A percentile compares a stretch with the other conserved stretches of the same genome.
Evolutionary conservation across 2,113 vertebrate species (phyloP).

Genomic region (Notothenia rossii): DNA sequence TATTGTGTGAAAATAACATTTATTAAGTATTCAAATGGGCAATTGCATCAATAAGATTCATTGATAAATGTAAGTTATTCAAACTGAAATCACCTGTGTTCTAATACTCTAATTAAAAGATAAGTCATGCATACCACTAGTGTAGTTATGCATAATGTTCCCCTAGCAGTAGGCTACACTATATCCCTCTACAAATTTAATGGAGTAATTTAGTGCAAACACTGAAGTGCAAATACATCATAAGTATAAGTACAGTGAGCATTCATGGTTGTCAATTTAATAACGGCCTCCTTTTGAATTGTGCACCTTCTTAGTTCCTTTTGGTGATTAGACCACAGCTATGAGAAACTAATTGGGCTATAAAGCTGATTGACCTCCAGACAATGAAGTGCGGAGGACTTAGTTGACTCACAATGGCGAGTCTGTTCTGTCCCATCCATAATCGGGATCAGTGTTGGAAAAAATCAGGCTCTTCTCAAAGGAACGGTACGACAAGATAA

Average conservation of each 20-base stretch:
- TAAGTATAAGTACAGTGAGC: too few relatives aligned
- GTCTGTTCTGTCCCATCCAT: constrained; percentile 26
- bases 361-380: constrained; percentile 11
- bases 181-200: background rate
- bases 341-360: background rate
- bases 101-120: background rate
- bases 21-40: too few relatives aligned
- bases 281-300: background rate
- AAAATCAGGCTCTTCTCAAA: constrained; percentile 15
- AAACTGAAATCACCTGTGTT: background rate
- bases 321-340: background rate
- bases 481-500: constrained; percentile 39
- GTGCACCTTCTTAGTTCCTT: background rate
- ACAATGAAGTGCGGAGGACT: background rate
- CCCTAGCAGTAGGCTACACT: background rate
- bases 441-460: constrained; percentile 32
- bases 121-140: background rate
- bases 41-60: background rate
- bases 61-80: background rate
- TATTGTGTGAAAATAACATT: too few relatives aligned
- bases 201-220: too few relatives aligned
- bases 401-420: background rate
- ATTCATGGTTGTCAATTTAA: background rate
- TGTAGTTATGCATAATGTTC: background rate
- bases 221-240: too few relatives aligned